phyloP scores from a whole-genome alignment of 2,888 invertebrate genomes.

The Pheosia gnoma region DNA sequence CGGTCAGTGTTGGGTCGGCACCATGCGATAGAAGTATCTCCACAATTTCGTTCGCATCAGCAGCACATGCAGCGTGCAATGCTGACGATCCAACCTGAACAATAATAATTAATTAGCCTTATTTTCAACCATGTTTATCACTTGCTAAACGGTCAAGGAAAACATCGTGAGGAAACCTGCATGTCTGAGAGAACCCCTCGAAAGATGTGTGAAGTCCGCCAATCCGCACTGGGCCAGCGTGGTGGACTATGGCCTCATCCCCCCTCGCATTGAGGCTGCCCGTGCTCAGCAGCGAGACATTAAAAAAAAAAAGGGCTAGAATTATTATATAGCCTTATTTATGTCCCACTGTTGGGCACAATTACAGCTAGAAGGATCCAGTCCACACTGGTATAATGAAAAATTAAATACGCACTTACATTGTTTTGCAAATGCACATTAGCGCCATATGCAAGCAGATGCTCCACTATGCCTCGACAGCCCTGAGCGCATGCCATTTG shows the following conservation, averaged over 20 bases:
- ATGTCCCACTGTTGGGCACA: background rate
- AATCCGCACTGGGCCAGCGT: too few relatives aligned
- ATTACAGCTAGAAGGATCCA: background rate
- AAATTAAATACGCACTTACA: constrained; percentile 69
- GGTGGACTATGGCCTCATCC: too few relatives aligned
- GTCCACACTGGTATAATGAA: background rate
- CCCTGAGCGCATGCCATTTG: constrained; percentile 89
- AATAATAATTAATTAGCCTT: background rate
- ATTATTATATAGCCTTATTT: too few relatives aligned
- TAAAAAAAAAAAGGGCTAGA: too few relatives aligned
- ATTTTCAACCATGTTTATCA: too few relatives aligned
- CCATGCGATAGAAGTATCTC: constrained; percentile 88
- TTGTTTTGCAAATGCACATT: constrained; percentile 87
- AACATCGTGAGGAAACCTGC: too few relatives aligned
- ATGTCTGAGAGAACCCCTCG: too few relatives aligned
- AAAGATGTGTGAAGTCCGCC: too few relatives aligned
- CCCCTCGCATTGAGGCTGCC: too few relatives aligned
- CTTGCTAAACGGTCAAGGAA: too few relatives aligned
- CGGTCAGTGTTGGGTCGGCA: constrained; percentile 88
- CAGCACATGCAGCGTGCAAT: constrained; percentile 89
- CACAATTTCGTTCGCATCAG: constrained; percentile 88
- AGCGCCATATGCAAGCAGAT: constrained; percentile 86
- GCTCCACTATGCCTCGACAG: constrained; percentile 87
- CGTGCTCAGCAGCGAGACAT: too few relatives aligned
- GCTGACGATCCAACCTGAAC: constrained; percentile 87